phyloP scores from a whole-genome alignment of 1,140 invertebrate species.

The Belonocnema kinseyi region DNA sequence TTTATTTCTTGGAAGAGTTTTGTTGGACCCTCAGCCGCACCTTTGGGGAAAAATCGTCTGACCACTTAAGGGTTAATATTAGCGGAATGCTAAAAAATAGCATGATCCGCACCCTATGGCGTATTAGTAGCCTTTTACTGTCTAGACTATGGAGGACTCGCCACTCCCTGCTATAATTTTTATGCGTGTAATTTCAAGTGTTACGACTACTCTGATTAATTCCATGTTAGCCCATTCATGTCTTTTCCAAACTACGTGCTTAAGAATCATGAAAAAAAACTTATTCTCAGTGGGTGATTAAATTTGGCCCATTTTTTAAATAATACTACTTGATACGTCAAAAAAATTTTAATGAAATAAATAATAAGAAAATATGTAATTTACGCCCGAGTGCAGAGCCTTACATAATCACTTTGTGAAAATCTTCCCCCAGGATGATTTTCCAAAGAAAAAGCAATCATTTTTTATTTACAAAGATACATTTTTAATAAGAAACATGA shows the following conservation, averaged over 20 bases:
- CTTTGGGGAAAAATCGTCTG: slow-evolving; percentile 19
- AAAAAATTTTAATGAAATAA: too few species aligned
- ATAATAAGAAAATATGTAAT: too few species aligned
- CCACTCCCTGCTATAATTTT: slow-evolving; percentile 26
- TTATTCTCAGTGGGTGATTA: too few species aligned
- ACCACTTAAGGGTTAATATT: slow-evolving; percentile 28
- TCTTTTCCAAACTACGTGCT: background rate
- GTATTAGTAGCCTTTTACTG: slow-evolving; percentile 22
- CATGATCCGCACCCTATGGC: slow-evolving; percentile 14
- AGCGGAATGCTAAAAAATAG: slow-evolving; percentile 15
- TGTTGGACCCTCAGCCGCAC: background rate
- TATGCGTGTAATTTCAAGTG: slow-evolving; percentile 23
- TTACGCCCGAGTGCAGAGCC: too few species aligned
- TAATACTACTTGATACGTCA: too few species aligned
- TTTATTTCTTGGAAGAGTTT: background rate
- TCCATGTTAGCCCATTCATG: background rate
- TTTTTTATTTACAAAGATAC: too few species aligned
- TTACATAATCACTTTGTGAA: too few species aligned
- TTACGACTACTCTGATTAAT: slow-evolving; percentile 31
- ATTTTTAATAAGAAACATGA: too few species aligned
- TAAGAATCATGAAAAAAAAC: too few species aligned
- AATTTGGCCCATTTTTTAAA: too few species aligned
- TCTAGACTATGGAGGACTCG: slow-evolving; percentile 27
- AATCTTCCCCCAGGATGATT: too few species aligned
- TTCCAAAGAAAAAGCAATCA: too few species aligned